Conservation (phyloP, 2,888 invertebrate genomes). For the Schizaphis graminum region DNA sequence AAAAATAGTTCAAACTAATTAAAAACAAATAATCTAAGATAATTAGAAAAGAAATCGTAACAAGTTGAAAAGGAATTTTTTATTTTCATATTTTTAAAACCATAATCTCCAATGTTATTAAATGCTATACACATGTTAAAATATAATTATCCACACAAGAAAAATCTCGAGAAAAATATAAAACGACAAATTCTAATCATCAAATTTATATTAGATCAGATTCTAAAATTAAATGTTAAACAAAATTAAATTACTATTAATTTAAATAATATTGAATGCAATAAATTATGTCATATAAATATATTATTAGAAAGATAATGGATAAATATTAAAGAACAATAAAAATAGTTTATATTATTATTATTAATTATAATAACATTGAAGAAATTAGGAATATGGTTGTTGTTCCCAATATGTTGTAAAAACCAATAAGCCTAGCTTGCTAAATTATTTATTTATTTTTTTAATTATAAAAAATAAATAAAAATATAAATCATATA, state of each 20-base stretch:
- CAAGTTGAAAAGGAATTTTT: background rate
- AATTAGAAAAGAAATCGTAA: background rate
- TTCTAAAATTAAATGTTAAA: background rate
- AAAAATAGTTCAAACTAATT: slow-evolving; percentile 23
- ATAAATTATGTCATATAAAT: no score
- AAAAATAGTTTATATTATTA: no score
- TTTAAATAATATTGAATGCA: no score
- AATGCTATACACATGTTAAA: background rate
- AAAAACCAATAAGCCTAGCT: no score
- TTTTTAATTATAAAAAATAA: no score
- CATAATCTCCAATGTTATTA: background rate
- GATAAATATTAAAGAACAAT: no score
- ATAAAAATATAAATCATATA: no score
- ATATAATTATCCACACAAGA: background rate
- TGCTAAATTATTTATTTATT: no score
- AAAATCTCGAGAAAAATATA: background rate
- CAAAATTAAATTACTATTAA: background rate
- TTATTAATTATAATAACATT: no score
- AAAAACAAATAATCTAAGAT: background rate
- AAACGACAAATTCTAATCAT: background rate
- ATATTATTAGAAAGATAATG: background rate
- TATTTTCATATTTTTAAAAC: background rate
- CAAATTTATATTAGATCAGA: background rate
- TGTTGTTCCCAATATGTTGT: no score
- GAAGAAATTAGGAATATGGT: no score